phyloP scores from a whole-genome alignment of 2,113 vertebrate species.

The Isichthys henryi region DNA sequence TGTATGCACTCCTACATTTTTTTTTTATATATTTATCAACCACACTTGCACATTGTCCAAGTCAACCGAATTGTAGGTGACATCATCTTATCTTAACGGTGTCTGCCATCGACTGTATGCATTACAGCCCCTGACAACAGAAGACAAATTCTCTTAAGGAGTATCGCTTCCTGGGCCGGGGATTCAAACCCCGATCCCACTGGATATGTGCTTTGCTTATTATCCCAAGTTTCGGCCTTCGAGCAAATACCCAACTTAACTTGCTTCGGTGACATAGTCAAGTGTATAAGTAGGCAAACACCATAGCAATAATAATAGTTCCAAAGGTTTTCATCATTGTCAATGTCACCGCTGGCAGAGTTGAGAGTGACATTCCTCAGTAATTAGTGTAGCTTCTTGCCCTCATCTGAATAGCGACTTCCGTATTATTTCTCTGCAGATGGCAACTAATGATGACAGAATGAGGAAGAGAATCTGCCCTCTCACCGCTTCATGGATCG shows the following conservation, averaged over 20 bases:
- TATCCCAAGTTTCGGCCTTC: neutral
- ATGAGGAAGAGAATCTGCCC: neutral
- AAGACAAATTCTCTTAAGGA: neutral
- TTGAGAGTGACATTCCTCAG: neutral
- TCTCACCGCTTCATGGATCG: constrained; percentile 83
- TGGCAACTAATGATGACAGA: neutral
- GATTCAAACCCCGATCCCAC: neutral
- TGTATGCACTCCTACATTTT: neutral
- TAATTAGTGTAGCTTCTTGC: neutral
- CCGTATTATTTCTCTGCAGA: neutral
- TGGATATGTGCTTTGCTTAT: neutral
- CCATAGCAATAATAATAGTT: neutral
- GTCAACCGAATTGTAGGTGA: neutral
- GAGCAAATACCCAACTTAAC: neutral
- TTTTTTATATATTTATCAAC: neutral
- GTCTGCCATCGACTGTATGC: neutral
- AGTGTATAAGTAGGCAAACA: neutral
- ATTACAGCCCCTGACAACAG: neutral
- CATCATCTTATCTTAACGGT: neutral
- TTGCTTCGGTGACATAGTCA: neutral
- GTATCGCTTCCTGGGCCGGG: neutral
- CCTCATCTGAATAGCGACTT: neutral
- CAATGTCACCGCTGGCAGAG: neutral
- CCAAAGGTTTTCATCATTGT: neutral
- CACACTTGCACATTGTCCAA: neutral